phyloP scores from a whole-genome alignment of 2,113 vertebrate genomes.

The Brevimyrus niger region DNA sequence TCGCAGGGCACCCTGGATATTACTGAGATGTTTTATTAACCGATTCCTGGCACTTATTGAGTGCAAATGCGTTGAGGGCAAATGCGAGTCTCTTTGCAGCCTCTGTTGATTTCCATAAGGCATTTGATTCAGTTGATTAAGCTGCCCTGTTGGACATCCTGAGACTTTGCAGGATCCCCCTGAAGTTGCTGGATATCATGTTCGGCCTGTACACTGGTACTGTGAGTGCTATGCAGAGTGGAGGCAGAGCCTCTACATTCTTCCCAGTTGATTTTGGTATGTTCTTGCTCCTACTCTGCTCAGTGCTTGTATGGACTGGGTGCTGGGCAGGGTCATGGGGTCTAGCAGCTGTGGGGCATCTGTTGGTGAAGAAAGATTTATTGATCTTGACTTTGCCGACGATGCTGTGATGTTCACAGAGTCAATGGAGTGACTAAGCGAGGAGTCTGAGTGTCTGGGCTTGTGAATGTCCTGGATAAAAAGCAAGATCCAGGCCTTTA shows the following conservation, averaged over 20 bases:
- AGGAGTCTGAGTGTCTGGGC: neutral
- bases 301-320: neutral
- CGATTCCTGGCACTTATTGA: neutral
- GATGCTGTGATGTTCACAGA: neutral
- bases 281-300: neutral
- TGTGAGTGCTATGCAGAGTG: neutral
- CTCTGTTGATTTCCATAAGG: neutral
- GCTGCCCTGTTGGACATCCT: neutral
- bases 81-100: neutral
- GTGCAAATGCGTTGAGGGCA: neutral
- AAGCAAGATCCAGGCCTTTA: neutral
- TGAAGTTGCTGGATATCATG: neutral
- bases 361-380: neutral
- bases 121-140: neutral
- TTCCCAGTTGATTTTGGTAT: neutral
- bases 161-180: neutral
- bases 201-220: neutral
- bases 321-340: neutral
- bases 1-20: too few species aligned
- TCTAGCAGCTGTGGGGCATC: neutral
- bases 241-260: neutral
- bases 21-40: neutral
- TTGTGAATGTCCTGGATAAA: neutral
- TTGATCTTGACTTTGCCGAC: neutral
- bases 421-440: neutral